Base-by-base conservation (phyloP, 2,888 invertebrate species). In the Hypena proboscidalis region DNA sequence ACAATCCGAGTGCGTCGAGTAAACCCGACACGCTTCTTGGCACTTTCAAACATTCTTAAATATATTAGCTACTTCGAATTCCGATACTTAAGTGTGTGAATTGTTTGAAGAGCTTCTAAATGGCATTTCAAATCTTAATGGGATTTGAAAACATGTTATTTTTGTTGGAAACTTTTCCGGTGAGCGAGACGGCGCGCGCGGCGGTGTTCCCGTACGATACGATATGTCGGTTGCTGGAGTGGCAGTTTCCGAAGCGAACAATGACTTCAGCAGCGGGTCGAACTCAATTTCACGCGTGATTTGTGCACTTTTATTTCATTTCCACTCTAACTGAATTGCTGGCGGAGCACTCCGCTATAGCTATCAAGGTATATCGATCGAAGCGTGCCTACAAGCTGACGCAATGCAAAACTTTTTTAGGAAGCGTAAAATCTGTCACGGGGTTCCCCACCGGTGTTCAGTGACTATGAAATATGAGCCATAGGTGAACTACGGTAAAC, bases 211-310 rank as follows among this genome's bases (percentile, higher is more conserved):
- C 47, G 50, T 67, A 56, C 52, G n/a, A n/a, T n/a, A n/a, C 44
- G 62, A 65, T 68, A 69, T 47, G 59, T 60, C 59, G 43, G 43
- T 30, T 23, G 46, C 36, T 47, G 45, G 56, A 73, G 59, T 76
- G 77, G 76, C 79, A 74, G 66, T 74, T 75, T 67, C 70, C 73
- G 71, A 68, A 67, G 59, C 77, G 76, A 74, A 82, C 83, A 83
- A 81, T 81, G 79, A 78, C 80, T 82, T 77, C 70, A 75, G 76
- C 70, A 56, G 48, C 69, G 78, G 80, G 67, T 80, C 80, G 80
- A 87, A 88, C 79, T 85, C 88, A 85, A 90, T 90, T 90, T 89
- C 87, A 89, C 88, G 89, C 85, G 85, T 87, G 86, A 87, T 89
- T 87, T 87, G 80, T 82, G 75, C 75, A 78, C 77, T 85, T 84